A percentile compares a stretch with the other conserved stretches of the same genome.
Evolutionary conservation across 2,888 invertebrate genomes (phyloP).

Genomic region (Strigamia crassipes): DNA sequence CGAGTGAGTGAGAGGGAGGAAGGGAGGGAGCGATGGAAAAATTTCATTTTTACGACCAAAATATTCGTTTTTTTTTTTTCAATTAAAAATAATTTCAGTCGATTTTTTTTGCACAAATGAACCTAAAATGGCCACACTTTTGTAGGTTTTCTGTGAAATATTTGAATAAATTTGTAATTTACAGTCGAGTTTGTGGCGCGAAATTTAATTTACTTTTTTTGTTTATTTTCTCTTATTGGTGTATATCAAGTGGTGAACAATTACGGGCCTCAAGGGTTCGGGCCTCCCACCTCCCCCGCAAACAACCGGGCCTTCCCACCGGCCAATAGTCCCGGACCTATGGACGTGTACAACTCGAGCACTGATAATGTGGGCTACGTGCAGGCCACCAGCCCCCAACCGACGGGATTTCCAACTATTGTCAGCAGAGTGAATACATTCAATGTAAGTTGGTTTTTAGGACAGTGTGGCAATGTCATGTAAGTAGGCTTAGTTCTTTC

Average conservation of each 20-base stretch:
- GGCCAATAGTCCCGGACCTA: slow-evolving; percentile 89
- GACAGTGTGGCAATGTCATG: neutral
- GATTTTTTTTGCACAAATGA: too few relatives aligned
- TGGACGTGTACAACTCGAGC: slow-evolving; percentile 92
- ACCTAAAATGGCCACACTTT: too few relatives aligned
- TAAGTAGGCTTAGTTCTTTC: neutral
- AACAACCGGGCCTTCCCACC: slow-evolving; percentile 76
- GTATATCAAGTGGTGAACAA: slow-evolving; percentile 85
- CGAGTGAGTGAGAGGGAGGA: too few relatives aligned
- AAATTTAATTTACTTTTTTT: neutral
- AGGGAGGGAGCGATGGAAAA: too few relatives aligned
- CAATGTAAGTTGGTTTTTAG: slow-evolving; percentile 47
- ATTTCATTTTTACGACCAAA: too few relatives aligned
- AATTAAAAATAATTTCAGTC: too few relatives aligned
- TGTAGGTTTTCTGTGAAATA: too few relatives aligned
- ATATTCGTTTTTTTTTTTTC: too few relatives aligned
- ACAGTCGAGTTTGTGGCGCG: neutral
- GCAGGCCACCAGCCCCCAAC: slow-evolving; percentile 94
- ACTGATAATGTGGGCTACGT: slow-evolving; percentile 91
- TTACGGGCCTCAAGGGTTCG: slow-evolving; percentile 66
- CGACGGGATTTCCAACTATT: slow-evolving; percentile 91
- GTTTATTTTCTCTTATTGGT: neutral
- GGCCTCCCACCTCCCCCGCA: slow-evolving; percentile 61
- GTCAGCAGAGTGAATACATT: slow-evolving; percentile 64
- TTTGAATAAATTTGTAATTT: too few relatives aligned